Conservation (phyloP, 2,888 invertebrate species). For the Eledone cirrhosa region DNA sequence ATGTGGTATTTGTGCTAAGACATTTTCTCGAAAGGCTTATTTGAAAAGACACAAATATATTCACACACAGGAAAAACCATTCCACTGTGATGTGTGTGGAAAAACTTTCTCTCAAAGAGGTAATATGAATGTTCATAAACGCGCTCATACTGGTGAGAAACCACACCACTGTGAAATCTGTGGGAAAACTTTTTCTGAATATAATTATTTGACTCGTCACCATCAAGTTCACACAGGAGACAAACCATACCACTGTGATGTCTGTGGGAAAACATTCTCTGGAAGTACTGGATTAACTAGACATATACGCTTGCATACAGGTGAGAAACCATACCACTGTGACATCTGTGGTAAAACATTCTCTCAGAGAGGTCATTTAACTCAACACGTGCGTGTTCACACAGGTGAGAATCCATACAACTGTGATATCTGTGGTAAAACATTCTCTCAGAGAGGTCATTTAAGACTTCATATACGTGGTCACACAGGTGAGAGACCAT, state of each 20-base stretch:
- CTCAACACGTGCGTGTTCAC: not conserved
- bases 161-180: too few species aligned
- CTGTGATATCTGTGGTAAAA: slow-evolving; percentile 18
- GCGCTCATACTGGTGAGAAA: not conserved
- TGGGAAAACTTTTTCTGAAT: slow-evolving; percentile 1
- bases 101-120: too few species aligned
- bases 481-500: slow-evolving; percentile 14
- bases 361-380: too few species aligned
- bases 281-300: not conserved
- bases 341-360: too few species aligned
- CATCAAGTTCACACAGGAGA: slow-evolving; percentile 1
- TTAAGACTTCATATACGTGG: not conserved
- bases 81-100: too few species aligned
- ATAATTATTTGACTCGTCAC: not conserved
- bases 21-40: too few species aligned
- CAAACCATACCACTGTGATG: slow-evolving; percentile 1
- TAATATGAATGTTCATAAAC: too few species aligned
- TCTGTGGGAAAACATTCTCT: not conserved
- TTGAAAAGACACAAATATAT: too few species aligned
- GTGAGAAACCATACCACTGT: too few species aligned
- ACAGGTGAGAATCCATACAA: slow-evolving; percentile 22
- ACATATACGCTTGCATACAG: too few species aligned
- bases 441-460: not conserved
- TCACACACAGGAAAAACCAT: too few species aligned
- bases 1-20: too few species aligned